These are phyloP conservation scores for Sigmodon hispidus DNA, from an alignment of 2,113 vertebrate species.

Conservation along the genomic window DNA sequence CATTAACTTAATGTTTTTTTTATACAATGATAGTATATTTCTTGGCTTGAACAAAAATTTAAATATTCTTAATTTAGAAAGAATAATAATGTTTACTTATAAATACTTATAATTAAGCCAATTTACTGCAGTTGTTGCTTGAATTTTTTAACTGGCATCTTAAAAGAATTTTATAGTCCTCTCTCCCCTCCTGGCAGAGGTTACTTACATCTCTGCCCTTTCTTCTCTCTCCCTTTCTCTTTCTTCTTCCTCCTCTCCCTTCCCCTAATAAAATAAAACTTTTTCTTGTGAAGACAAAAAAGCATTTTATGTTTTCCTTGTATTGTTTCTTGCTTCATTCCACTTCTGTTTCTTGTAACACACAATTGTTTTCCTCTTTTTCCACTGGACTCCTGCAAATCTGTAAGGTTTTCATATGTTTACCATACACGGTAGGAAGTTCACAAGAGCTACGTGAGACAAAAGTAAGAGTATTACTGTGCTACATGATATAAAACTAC, in stretches of 20 bases:
- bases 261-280: too few relatives aligned
- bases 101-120: neutral
- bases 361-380: neutral
- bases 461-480: constrained; percentile 6
- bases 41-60: neutral
- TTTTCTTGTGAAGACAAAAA: too few relatives aligned
- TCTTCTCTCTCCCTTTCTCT: too few relatives aligned
- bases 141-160: neutral
- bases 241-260: too few relatives aligned
- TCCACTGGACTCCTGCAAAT: neutral
- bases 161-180: neutral
- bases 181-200: too few relatives aligned
- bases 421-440: neutral
- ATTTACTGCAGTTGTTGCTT: neutral
- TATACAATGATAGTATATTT: neutral
- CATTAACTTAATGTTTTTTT: neutral
- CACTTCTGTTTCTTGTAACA: neutral
- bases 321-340: neutral
- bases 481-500: constrained; percentile 33
- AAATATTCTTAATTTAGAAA: neutral
- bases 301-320: too few relatives aligned
- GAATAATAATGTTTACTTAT: neutral
- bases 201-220: too few relatives aligned
- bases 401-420: neutral
- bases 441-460: neutral